Evolutionary conservation across 2,888 invertebrate species (phyloP), one percentile per base, ranked within the genome.

Genomic region (Allophyes oxyacanthae): DNA sequence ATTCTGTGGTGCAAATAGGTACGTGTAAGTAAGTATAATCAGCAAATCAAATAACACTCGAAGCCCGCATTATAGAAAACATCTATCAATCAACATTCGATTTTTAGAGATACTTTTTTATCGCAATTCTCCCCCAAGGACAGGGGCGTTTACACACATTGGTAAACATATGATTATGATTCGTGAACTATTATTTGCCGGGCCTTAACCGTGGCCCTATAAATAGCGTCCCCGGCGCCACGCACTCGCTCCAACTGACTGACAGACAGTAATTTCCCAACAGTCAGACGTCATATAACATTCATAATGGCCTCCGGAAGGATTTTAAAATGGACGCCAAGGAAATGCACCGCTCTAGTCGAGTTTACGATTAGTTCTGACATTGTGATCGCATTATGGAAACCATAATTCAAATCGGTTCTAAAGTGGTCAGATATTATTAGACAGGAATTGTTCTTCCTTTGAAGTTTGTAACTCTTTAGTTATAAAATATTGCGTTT

Each of bases 281-380:
- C 67, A 67, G 65, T 66, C 78, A 71, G 74, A 72, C 78, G 69
- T 73, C 77, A 77, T 82, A 80, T 83, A 81, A 83, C 74, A 77
- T 82, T 82, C 77, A 83, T 85, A 82, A 83, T 79, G 73, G 75
- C 78, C 69, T 77, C 73, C 81, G 82, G 81, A 83, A 82, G 75
- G 77, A 78, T 80, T 84, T 78, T 75, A 81, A 81, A 83, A 78
- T 72, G 56, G 43, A 42, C 57, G 74, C 64, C 62, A 74, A 76
- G 77, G 82, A 83, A 81, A 78, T 80, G 73, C 69, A 71, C 72
- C 76, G 64, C 73, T 72, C 71, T 52, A 59, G 62, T 42, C 49
- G n/a, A 52, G 32, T 75, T 77, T 65, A 77, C 69, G 69, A 75
- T 60, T 51, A 44, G 49, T 63, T 70, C 60, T 54, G 49, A 60